Percentiles rank a stretch among this genome's conserved stretches.
These are phyloP conservation scores for Rhea americana DNA, from an alignment of 2,113 vertebrate species.

Conservation along the genomic window DNA sequence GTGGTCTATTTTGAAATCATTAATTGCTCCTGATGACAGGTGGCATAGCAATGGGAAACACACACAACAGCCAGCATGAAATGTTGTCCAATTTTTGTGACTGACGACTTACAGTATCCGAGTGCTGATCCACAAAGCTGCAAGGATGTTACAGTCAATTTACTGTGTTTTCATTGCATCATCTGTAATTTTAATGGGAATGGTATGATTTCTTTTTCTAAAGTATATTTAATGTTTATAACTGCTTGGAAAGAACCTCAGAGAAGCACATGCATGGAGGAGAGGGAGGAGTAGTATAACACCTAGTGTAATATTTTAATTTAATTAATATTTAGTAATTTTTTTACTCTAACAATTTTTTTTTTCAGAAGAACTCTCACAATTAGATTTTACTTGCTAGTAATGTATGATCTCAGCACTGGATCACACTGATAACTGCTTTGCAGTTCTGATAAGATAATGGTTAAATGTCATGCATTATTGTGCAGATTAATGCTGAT, in stretches of 20 bases:
- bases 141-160: neutral
- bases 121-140: neutral
- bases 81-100: neutral
- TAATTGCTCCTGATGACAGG: neutral
- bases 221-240: neutral
- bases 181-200: neutral
- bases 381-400: neutral
- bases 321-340: neutral
- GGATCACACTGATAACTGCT: neutral
- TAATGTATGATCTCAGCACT: neutral
- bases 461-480: neutral
- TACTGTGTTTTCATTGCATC: neutral
- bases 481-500: neutral
- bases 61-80: neutral
- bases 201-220: fast-evolving
- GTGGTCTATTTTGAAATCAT: neutral
- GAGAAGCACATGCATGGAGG: fast-evolving
- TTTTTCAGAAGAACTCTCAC: neutral
- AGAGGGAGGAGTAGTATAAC: fast-evolving
- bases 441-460: neutral
- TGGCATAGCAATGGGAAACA: neutral
- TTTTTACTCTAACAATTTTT: neutral
- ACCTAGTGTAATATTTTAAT: neutral
- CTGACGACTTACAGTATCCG: neutral
- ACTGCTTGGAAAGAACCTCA: neutral